Evolutionary conservation across 2,113 vertebrate genomes (phyloP).

Genomic region (Pteropus alecto): DNA sequence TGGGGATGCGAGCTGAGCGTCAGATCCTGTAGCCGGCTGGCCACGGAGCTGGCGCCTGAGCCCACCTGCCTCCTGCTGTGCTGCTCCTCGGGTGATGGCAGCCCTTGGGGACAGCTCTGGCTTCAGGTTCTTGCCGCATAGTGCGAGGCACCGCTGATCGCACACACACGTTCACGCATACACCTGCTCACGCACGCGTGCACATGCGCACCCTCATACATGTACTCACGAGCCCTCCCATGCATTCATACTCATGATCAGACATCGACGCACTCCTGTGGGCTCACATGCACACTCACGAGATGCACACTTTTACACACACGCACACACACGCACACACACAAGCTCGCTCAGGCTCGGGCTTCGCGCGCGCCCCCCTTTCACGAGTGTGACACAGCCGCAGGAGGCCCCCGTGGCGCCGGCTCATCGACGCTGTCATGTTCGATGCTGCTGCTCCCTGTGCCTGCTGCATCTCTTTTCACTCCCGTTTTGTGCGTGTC

Average conservation of each 20-base stretch:
- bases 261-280: too few species aligned
- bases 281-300: background rate
- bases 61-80: accelerated
- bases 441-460: background rate
- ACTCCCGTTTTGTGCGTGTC: background rate
- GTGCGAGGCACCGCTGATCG: too few species aligned
- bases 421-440: background rate
- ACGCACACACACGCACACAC: accelerated
- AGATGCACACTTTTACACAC: accelerated
- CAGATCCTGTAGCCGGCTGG: accelerated
- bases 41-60: accelerated
- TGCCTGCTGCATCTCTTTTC: background rate
- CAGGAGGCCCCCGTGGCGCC: accelerated
- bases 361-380: accelerated
- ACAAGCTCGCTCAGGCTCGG: accelerated
- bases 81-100: accelerated
- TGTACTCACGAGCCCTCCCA: background rate
- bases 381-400: accelerated
- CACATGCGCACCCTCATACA: too few species aligned
- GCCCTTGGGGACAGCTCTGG: accelerated
- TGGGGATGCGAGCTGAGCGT: accelerated
- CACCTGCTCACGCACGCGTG: accelerated
- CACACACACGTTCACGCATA: accelerated
- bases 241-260: accelerated
- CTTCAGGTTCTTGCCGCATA: background rate